Conservation (phyloP, 2,888 invertebrate genomes). For the Phortica okadai region DNA sequence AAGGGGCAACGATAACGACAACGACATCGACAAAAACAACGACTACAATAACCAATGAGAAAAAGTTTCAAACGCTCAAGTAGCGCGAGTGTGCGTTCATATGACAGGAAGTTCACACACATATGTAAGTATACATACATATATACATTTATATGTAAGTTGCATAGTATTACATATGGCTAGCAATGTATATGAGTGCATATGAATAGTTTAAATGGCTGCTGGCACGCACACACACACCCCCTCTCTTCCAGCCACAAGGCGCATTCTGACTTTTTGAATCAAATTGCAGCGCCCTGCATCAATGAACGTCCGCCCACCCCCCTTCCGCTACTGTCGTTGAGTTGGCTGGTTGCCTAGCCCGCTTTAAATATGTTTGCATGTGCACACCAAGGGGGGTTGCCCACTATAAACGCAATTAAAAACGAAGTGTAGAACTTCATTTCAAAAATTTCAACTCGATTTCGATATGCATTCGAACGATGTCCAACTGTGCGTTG, state of each 20-base stretch:
- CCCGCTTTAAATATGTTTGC: constrained; percentile 22
- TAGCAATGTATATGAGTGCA: too few species aligned
- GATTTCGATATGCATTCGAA: neutral
- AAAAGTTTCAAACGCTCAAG: constrained; percentile 27
- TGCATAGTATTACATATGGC: neutral
- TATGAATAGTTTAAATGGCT: constrained; percentile 16
- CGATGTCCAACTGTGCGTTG: neutral
- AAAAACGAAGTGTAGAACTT: constrained; percentile 47
- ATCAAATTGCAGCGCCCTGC: neutral
- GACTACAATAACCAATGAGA: constrained; percentile 24
- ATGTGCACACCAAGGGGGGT: constrained; percentile 44
- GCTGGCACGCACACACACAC: neutral
- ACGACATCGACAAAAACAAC: neutral
- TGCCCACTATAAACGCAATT: constrained; percentile 45
- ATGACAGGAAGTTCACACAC: neutral
- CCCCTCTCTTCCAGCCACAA: neutral
- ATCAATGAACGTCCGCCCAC: neutral
- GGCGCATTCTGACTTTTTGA: neutral
- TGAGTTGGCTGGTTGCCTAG: neutral
- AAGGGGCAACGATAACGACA: neutral
- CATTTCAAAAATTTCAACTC: neutral
- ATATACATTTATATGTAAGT: neutral
- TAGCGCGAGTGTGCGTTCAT: neutral
- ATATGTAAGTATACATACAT: constrained; percentile 11
- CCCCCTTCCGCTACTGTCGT: neutral